Evolutionary conservation across 2,888 invertebrate species (phyloP).

Genomic region (Eudasyphora cyanicolor): DNA sequence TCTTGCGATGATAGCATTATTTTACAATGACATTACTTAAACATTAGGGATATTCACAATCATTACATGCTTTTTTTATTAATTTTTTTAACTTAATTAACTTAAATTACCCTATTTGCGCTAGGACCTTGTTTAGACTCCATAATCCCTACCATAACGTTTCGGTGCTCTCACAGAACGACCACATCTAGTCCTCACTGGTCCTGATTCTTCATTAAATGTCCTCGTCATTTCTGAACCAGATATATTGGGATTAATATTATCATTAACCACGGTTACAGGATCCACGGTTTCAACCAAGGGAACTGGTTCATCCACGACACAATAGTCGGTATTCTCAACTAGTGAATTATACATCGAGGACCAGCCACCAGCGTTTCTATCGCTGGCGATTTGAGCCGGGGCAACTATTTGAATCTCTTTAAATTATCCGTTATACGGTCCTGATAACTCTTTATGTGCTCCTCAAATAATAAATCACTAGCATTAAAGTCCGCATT

Average conservation of each 20-base stretch:
- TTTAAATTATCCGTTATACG: neutral
- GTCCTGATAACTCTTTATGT: constrained; percentile 7
- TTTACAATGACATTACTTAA: too few relatives aligned
- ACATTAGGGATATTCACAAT: too few relatives aligned
- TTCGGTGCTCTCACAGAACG: neutral
- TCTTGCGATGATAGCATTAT: too few relatives aligned
- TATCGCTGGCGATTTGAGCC: neutral
- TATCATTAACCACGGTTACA: constrained; percentile 21
- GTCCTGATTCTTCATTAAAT: neutral
- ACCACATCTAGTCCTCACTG: neutral
- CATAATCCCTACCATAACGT: constrained; percentile 12
- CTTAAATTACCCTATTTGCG: neutral
- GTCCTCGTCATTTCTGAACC: constrained; percentile 1
- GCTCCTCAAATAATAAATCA: too few relatives aligned
- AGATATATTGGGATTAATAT: neutral
- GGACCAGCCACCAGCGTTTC: neutral
- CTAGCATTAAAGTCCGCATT: constrained; percentile 23
- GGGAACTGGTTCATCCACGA: neutral
- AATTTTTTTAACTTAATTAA: neutral
- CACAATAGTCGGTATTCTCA: neutral
- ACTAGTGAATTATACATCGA: neutral
- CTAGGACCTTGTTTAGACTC: neutral
- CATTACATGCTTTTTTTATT: too few relatives aligned
- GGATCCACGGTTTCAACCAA: neutral
- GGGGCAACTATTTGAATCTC: constrained; percentile 17